These are phyloP conservation scores for Porites lutea DNA, from an alignment of 64 coral and sea anemone genomes.

Conservation along the genomic window DNA sequence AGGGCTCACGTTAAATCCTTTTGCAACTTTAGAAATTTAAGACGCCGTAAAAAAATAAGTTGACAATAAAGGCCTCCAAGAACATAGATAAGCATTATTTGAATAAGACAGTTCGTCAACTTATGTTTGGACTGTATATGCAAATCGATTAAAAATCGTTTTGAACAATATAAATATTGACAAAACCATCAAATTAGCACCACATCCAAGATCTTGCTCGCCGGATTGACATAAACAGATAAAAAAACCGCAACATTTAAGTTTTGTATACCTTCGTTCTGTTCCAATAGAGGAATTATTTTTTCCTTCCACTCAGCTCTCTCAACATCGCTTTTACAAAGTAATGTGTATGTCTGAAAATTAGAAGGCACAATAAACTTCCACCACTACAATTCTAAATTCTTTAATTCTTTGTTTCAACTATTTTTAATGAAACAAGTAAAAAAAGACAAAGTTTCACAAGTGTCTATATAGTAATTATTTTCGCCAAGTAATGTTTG, in stretches of 20 bases:
- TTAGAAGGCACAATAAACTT: neutral
- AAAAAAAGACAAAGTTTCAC: neutral
- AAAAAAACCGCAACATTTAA: neutral
- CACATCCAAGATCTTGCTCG: neutral
- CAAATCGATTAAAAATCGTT: slow-evolving; percentile 5
- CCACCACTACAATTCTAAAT: too few species aligned
- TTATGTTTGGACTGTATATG: neutral
- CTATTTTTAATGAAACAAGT: neutral
- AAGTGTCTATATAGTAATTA: neutral
- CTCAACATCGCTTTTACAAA: slow-evolving; percentile 83
- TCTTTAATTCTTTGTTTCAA: too few species aligned
- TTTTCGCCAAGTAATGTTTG: neutral
- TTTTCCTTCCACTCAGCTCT: slow-evolving; percentile 95
- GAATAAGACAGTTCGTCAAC: neutral
- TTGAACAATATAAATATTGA: slow-evolving; percentile 7
- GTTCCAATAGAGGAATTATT: slow-evolving; percentile 67
- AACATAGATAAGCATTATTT: neutral
- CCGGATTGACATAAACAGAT: neutral
- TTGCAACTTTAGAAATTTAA: neutral
- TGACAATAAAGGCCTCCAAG: neutral
- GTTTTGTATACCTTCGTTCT: slow-evolving; percentile 27
- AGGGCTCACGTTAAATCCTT: neutral
- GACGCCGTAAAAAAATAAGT: neutral
- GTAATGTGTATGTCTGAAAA: slow-evolving; percentile 86
- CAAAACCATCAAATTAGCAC: neutral